Evolutionary conservation across 2,888 invertebrate genomes (phyloP), one percentile per base, ranked within the genome.

Genomic region (Drosophila subquinaria): DNA sequence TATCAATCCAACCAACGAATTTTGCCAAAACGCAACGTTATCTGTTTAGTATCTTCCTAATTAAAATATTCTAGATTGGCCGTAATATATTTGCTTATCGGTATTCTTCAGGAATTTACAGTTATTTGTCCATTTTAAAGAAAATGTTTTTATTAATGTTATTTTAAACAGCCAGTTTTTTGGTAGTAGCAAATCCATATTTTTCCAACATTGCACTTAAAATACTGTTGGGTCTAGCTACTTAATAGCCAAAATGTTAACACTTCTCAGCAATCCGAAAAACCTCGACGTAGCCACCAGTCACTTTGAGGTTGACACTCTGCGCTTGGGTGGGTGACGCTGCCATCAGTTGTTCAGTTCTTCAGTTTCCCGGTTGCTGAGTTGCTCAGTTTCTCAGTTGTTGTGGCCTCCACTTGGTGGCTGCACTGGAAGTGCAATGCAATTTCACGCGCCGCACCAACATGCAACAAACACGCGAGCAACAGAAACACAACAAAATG

Each of bases 381-480:
- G 23, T 23, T 27, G 27, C 17, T 17, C 20, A 13, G 8, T 47
- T 47, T 8, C n/a, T 20, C 30, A 23, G 45, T 42, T 43, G 48
- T 23, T 27, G 35, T 10, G 38, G 61, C 52, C 53, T 10, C 52
- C 42, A 33, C 43, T 45, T 63, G 30, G 30, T 30, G 30, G 43
- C 73, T 67, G 66, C 69, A 65, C 0, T 27, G 27, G 27, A 6
- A 27, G 15, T 35, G 69, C 55, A 69, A 64, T 69, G 71, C 72
- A 73, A 89, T 84, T 84, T 84, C 79, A 81, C 88, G 86, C 79
- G 75, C 79, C 59, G 75, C 62, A 53, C 10, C 72, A 75, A 73
- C 75, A 52, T 75, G 81, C 73, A 75, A 69, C 70, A 67, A 80
- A 71, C 88, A 89, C 87, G 83, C 90, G 73, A 89, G 76, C 65